Evolutionary conservation across 2,113 vertebrate genomes (phyloP), one percentile per base, ranked within the genome.

Genomic region (Charadrius vociferus): DNA sequence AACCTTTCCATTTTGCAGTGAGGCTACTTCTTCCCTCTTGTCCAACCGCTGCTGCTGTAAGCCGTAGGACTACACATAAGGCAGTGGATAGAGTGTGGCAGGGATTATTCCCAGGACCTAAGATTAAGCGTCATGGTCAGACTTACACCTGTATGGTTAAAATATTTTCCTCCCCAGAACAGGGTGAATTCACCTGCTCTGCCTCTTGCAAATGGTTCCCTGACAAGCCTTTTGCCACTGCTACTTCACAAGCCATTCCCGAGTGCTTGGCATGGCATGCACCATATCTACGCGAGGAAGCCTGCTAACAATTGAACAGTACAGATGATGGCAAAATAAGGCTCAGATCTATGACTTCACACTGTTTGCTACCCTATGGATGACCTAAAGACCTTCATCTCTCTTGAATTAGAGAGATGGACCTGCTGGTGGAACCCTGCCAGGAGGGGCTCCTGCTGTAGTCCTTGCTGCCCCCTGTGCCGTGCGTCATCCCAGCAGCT

Each of bases 401-500:
- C 8, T 36, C 24, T 63, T 49, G 58, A 81, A 53, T 59, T 8
- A 63, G 37, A 75, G 58, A 75, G 37, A 20, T 39, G 24, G 15
- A 66, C 15, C 27, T 58, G 29, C 45, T 66, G 26, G 15, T 65
- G 80, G 32, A 59, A 19, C 26, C 27, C 37, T 59, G 36, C 12
- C 26, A 58, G 34, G 41, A 83, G 20, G 47, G 12, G 20, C 8
- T 12, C 26, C 10, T 47, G 7, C 26, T 65, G 27, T 45, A 56
- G 37, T 1, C 0, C 6, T 65, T 78, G 30, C 19, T 70, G 8
- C 29, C 7, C 7, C 3, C 14, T 8, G 1, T 45, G 30, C 12
- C 56, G 27, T 47, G 12, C 8, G 7, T 71, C 62, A 20, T 20
- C 20, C 36, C 30, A 37, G 14, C 34, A 52, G 9, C 21, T 8